Evolutionary conservation across 2,888 invertebrate species (phyloP).

Genomic region (Actias luna): DNA sequence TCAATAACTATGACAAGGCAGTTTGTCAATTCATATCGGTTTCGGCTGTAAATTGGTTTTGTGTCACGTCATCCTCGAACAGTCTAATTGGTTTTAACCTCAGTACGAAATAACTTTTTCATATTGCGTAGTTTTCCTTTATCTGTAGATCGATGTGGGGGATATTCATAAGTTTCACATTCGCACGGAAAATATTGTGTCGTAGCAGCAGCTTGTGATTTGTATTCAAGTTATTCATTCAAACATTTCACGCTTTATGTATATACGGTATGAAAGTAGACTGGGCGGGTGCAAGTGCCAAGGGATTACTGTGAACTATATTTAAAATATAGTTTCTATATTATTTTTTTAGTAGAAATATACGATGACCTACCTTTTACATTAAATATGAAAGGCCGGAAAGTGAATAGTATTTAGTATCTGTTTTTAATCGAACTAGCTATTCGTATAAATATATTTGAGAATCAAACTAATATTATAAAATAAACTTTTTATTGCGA

Average conservation of each 20-base stretch:
- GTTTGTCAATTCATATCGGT: conserved; percentile 40
- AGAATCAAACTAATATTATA: too few species aligned
- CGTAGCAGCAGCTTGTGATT: conserved; percentile 18
- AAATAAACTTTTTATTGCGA: too few species aligned
- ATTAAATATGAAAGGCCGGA: too few species aligned
- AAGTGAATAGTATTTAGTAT: too few species aligned
- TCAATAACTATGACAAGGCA: conserved; percentile 26
- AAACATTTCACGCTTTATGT: conserved; percentile 12
- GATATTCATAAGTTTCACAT: conserved; percentile 32
- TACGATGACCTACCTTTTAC: background rate
- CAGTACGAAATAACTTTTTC: conserved; percentile 54
- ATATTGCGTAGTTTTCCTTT: conserved; percentile 43
- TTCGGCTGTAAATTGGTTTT: conserved; percentile 58
- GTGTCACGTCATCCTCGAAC: conserved; percentile 63
- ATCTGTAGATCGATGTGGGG: conserved; percentile 35
- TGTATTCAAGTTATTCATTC: conserved; percentile 14
- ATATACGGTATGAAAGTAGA: conserved; percentile 2
- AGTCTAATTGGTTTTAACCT: conserved; percentile 74
- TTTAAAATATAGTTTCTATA: background rate
- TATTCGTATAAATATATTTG: too few species aligned
- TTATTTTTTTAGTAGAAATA: background rate
- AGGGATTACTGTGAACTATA: conserved; percentile 19
- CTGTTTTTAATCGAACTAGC: background rate
- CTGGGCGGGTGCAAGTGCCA: conserved; percentile 11
- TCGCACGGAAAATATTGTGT: conserved; percentile 22